Percentiles rank a stretch among this genome's conserved stretches.
Evolutionary conservation across 2,113 vertebrate genomes (phyloP).

Genomic region (Melanostigma gelatinosum): DNA sequence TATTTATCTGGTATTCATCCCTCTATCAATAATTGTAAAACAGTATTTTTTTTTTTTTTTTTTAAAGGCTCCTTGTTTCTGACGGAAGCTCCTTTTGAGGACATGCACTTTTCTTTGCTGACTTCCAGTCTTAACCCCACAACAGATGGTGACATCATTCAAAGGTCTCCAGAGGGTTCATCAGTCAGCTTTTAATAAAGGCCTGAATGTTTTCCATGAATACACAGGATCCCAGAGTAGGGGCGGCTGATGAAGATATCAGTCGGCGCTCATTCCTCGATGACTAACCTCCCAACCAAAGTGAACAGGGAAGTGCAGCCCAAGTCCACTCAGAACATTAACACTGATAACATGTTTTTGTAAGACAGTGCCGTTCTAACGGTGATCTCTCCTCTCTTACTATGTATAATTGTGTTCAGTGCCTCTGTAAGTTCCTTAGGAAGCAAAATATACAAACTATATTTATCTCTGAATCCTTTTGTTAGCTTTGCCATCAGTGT

Average conservation of each 20-base stretch:
- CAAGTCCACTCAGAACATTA: slow-evolving; percentile 31
- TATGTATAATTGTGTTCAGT: slow-evolving; percentile 69
- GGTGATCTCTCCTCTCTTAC: slow-evolving; percentile 37
- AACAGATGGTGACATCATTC: slow-evolving; percentile 17
- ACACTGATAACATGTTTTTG: slow-evolving; percentile 40
- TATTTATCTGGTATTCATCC: slow-evolving; percentile 49
- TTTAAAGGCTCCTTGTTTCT: slow-evolving; percentile 37
- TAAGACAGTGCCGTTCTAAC: slow-evolving; percentile 46
- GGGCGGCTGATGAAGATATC: neutral
- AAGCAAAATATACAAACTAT: slow-evolving; percentile 66
- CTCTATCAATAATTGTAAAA: slow-evolving; percentile 79
- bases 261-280: slow-evolving; percentile 28
- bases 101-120: slow-evolving; percentile 46
- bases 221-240: slow-evolving; percentile 34
- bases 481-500: slow-evolving; percentile 40
- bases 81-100: slow-evolving; percentile 25
- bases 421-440: slow-evolving; percentile 70
- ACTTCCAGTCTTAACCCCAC: slow-evolving; percentile 60
- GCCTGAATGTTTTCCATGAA: slow-evolving; percentile 51
- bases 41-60: slow-evolving; percentile 56
- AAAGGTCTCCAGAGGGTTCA: slow-evolving; percentile 23
- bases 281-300: slow-evolving; percentile 57
- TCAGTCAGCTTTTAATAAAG: slow-evolving; percentile 26
- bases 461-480: slow-evolving; percentile 58
- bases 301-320: slow-evolving; percentile 46